Percentiles rank a stretch among this genome's conserved stretches.
Conservation (phyloP, 2,797 vertebrate species). For the Tolypeutes matacus region DNA sequence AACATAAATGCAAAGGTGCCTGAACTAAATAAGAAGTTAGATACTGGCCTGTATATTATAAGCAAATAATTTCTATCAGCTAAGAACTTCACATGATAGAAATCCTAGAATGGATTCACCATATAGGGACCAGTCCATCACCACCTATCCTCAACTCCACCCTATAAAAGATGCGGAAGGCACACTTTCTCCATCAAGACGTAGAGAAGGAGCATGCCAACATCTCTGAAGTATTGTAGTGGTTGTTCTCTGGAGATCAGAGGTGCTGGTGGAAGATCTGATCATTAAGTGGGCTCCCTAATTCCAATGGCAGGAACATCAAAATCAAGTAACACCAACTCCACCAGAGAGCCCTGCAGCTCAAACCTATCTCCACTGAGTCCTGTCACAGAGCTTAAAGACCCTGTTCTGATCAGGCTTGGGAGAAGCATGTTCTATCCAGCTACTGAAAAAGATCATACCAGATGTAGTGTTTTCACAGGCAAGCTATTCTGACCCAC, state of each 20-base stretch:
- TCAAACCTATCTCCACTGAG: neutral
- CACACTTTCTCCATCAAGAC: neutral
- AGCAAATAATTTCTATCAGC: slow-evolving; percentile 10
- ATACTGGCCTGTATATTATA: neutral
- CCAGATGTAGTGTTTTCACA: neutral
- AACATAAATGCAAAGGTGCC: neutral
- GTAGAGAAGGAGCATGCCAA: neutral
- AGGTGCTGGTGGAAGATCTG: neutral
- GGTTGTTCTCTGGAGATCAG: neutral
- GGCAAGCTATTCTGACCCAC: neutral
- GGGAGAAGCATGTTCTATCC: neutral
- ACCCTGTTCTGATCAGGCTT: neutral
- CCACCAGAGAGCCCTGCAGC: neutral
- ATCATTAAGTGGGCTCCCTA: neutral
- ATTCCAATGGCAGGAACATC: neutral
- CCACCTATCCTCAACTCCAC: neutral
- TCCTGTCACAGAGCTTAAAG: neutral
- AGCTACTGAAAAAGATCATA: neutral
- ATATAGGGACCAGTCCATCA: neutral
- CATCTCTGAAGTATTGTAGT: neutral
- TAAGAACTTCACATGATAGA: neutral
- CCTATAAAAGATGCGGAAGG: neutral
- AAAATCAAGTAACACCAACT: neutral
- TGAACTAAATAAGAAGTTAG: neutral
- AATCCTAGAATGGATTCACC: neutral